Evolutionary conservation across 2,113 vertebrate species (phyloP), one percentile per base, ranked within the genome.

Genomic region (Perognathus longimembris): DNA sequence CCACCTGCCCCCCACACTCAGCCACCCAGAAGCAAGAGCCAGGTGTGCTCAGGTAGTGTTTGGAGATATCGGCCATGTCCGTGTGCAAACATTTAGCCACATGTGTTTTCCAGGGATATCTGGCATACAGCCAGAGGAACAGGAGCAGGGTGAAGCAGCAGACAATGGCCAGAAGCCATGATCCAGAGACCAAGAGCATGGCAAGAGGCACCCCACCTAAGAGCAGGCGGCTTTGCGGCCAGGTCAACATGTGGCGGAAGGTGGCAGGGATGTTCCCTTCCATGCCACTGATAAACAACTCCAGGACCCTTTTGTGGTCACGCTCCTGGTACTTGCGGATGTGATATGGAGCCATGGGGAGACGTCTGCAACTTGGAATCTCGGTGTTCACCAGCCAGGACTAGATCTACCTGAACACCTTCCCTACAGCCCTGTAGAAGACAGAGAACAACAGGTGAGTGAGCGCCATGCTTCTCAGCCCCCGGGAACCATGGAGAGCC

Each of bases 21-120:
- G 76, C 54, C n/a, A 78, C 76, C 95, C 95, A 96, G 94, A 97
- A 97, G 85, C 91, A 96, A 85, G 94, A 96, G 36, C 92, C 92
- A 0, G 6, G 5, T 10, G 66, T 42, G 5, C 45, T 38, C 12
- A 96, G 5, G 90, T 96, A 97, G 88, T 77, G 42, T 63, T 95
- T 88, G n/a, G 63, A 83, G 69, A 97, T 95, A 59, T 95, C 90
- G 5, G 42, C 26, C 83, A 96, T 22, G 63, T 95, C 94, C 11
- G 57, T 70, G 7, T 1, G 5, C 54, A 94, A 66, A 17, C 6
- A 2, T 3, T 1, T 0, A 18, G 3, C 26, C n/a, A 40, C 9
- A 28, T 28, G 75, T 2, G 36, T 0, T 0, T 0, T 36, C 40
- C 50, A 94, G 11, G 15, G 24, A 34, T 32, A 45, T 5, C 28